A percentile compares a stretch with the other conserved stretches of the same genome.
Evolutionary conservation across 2,797 vertebrate species (phyloP).

Genomic region (Pogoniulus pusillus): DNA sequence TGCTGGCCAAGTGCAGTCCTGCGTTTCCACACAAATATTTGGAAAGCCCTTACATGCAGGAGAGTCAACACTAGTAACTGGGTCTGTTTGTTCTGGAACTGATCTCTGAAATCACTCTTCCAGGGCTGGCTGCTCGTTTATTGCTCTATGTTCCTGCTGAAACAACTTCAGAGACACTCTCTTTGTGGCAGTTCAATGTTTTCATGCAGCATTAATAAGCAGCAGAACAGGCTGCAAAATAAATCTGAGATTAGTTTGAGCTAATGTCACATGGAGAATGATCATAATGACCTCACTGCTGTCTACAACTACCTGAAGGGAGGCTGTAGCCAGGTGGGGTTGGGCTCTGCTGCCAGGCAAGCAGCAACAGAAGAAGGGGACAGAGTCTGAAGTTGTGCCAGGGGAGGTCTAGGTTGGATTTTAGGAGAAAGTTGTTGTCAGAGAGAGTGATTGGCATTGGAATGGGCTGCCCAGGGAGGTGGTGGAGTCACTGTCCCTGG

Average conservation of each 20-base stretch:
- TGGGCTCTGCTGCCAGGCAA: too few relatives aligned
- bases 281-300: not conserved
- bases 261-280: not conserved
- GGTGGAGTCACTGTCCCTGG: too few relatives aligned
- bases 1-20: not conserved
- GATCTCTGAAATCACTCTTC: not conserved
- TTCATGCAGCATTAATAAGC: conserved; percentile 34
- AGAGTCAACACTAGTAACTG: conserved; percentile 4
- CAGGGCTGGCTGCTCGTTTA: not conserved
- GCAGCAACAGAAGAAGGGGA: too few relatives aligned
- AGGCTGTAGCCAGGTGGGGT: too few relatives aligned
- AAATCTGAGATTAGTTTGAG: not conserved
- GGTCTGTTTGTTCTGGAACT: conserved; percentile 32
- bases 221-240: not conserved
- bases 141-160: not conserved
- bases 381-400: too few relatives aligned
- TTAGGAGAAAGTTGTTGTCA: too few relatives aligned
- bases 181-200: not conserved
- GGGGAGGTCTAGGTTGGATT: too few relatives aligned
- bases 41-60: not conserved
- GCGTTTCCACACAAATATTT: conserved; percentile 45
- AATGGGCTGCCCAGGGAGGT: too few relatives aligned
- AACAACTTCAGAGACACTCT: not conserved
- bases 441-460: too few relatives aligned
- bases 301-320: too few relatives aligned